A percentile compares a stretch with the other conserved stretches of the same genome.
These are phyloP conservation scores for Pseudochirops cupreus DNA, from an alignment of 2,797 vertebrate species.

Conservation along the genomic window DNA sequence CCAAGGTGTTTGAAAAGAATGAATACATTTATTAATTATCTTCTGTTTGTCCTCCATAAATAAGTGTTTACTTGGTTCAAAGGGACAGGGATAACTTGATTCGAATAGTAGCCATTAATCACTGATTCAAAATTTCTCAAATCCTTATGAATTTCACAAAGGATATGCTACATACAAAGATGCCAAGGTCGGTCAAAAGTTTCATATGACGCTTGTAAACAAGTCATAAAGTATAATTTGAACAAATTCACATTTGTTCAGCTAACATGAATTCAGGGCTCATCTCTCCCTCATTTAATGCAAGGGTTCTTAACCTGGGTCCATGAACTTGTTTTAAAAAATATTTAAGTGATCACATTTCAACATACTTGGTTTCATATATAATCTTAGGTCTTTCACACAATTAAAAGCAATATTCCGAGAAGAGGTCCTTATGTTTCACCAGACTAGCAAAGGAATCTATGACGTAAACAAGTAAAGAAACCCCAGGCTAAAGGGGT, in stretches of 20 bases:
- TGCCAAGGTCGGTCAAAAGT: neutral
- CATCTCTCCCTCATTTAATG: neutral
- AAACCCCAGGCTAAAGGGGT: neutral
- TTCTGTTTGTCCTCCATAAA: neutral
- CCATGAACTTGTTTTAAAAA: neutral
- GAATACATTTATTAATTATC: neutral
- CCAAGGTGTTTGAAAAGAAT: neutral
- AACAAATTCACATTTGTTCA: neutral
- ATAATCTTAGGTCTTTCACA: neutral
- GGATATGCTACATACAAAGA: neutral
- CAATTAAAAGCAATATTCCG: neutral
- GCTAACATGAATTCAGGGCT: neutral
- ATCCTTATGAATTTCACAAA: neutral
- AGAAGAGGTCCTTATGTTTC: neutral
- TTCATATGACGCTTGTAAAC: neutral
- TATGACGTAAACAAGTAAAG: neutral
- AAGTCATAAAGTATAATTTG: neutral
- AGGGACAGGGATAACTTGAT: neutral
- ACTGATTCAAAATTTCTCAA: neutral
- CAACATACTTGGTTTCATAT: neutral
- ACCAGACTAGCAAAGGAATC: neutral
- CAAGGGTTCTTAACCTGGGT: neutral
- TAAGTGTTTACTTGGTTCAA: neutral
- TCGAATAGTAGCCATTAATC: neutral
- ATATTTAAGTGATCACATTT: neutral